Evolutionary conservation across 2,113 vertebrate species (phyloP).

Genomic region (Entomyzon cyanotis): DNA sequence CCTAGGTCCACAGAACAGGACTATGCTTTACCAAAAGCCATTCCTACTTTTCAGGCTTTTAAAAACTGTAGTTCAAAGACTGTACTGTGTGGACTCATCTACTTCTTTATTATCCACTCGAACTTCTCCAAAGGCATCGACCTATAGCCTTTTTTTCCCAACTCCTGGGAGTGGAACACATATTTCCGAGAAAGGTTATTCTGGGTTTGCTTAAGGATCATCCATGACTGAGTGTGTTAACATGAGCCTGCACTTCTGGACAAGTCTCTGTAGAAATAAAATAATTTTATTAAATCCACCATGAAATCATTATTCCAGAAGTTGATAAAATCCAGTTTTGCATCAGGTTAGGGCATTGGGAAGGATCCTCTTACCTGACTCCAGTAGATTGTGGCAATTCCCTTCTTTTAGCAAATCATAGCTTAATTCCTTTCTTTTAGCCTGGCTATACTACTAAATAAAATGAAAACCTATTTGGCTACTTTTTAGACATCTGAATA

Average conservation of each 20-base stretch:
- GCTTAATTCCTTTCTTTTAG: neutral
- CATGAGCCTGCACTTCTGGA: neutral
- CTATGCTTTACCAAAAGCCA: neutral
- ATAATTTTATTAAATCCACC: neutral
- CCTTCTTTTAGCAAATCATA: neutral
- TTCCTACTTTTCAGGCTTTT: neutral
- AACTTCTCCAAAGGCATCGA: slow-evolving; percentile 69
- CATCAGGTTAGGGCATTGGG: neutral
- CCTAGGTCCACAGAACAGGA: neutral
- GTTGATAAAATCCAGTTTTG: neutral
- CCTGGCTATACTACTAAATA: neutral
- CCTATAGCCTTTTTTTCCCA: slow-evolving; percentile 60
- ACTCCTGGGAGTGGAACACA: slow-evolving; percentile 57
- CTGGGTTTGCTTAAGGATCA: neutral
- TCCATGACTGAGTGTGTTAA: neutral
- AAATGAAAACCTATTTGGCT: neutral
- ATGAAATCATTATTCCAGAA: neutral
- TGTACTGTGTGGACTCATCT: slow-evolving; percentile 54
- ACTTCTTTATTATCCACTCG: slow-evolving; percentile 70
- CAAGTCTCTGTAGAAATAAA: neutral
- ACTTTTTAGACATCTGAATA: neutral
- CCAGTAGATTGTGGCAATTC: neutral
- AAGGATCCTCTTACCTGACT: neutral
- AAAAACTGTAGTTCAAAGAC: slow-evolving; percentile 43
- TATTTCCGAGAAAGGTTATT: neutral